Evolutionary conservation across 1,140 invertebrate genomes (phyloP).

Genomic region (Oryzaephilus surinamensis): DNA sequence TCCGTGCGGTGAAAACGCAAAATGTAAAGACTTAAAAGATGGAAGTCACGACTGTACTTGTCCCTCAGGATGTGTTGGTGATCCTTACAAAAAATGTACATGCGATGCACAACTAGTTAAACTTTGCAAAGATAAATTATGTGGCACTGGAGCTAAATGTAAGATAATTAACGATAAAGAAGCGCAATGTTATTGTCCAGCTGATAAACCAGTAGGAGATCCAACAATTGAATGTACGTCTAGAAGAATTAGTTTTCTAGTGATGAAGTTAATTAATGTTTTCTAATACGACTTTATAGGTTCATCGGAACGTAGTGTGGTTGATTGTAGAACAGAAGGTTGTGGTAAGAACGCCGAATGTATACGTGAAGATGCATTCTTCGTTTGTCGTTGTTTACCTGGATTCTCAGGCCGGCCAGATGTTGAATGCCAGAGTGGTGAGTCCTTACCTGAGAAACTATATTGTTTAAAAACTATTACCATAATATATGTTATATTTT

Average conservation of each 20-base stretch:
- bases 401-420: constrained; percentile 63
- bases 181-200: constrained; percentile 74
- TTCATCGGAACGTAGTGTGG: constrained; percentile 48
- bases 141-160: constrained; percentile 75
- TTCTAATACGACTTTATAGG: constrained; percentile 39
- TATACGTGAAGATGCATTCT: constrained; percentile 63
- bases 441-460: constrained; percentile 36
- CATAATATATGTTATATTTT: constrained; percentile 10
- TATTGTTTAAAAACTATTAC: no score
- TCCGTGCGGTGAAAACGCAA: constrained; percentile 75
- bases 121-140: constrained; percentile 59
- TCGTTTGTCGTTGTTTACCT: constrained; percentile 69
- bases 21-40: constrained; percentile 59
- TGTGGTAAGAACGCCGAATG: constrained; percentile 76
- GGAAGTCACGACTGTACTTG: constrained; percentile 71
- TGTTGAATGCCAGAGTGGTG: constrained; percentile 68
- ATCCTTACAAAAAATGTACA: constrained; percentile 65
- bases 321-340: constrained; percentile 70
- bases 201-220: constrained; percentile 70
- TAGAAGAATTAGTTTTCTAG: background rate
- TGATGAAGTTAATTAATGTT: constrained; percentile 5
- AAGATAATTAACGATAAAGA: constrained; percentile 51
- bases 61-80: constrained; percentile 65
- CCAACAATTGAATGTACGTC: constrained; percentile 72
- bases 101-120: constrained; percentile 53